Base-by-base conservation (phyloP, 2,797 vertebrate species). In the Hypotaenidia okinawae region DNA sequence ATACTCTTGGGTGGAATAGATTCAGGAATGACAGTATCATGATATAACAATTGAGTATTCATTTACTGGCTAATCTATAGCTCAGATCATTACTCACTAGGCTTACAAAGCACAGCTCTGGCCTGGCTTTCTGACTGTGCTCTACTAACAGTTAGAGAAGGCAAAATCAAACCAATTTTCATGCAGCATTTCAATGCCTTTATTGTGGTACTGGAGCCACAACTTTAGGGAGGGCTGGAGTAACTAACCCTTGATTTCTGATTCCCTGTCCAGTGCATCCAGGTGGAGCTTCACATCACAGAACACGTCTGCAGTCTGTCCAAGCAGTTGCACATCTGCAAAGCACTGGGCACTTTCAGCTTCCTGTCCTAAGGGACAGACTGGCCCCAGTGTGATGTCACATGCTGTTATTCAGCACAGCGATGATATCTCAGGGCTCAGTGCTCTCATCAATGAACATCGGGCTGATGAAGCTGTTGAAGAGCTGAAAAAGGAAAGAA, bases 1-100 rank as follows among this genome's bases (percentile, higher is more conserved):
- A 69, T 63, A 78, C 78, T 75, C 37, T 68, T 55, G 68, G 43
- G 66, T 69, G 62, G 78, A 94, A 77, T 72, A 66, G 68, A 80
- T 68, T 87, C 64, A 24, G 61, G 80, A 93, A 87, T 81, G 81
- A 90, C 58, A 80, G 66, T 25, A 66, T 61, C 61, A 75, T 74
- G 81, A 77, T 72, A 83, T 39, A 90, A 41, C 58, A 68, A 55
- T 16, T 52, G 45, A 74, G 67, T 61, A 83, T 80, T 80, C 58
- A 80, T 94, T 87, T 90, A 63, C 86, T 85, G 58, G 68, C 68
- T 80, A 87, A 95, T 80, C 77, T 87, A 49, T 83, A 93, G 88
- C 54, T 91, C 84, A 47, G 22, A 77, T 88, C 73, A 59, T 89
- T 84, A 68, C 57, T 86, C 68, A 10, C 57, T 13, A 30, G 14